Evolutionary conservation across 2,888 invertebrate genomes (phyloP).

Genomic region (Apeira syringaria): DNA sequence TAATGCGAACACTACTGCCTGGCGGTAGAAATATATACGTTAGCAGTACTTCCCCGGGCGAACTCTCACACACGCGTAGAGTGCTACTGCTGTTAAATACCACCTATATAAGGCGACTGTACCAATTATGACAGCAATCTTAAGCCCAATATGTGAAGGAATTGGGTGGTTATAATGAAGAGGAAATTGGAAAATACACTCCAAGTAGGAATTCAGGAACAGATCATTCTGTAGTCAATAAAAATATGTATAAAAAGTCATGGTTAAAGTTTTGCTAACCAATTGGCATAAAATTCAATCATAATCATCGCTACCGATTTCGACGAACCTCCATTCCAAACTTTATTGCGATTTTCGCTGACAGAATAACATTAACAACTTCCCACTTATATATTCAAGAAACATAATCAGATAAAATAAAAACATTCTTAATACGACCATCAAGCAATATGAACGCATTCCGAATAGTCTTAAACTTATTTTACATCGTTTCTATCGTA

Average conservation of each 20-base stretch:
- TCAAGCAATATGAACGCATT: slow-evolving; percentile 28
- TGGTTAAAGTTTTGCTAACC: not conserved
- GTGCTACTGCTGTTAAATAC: no score
- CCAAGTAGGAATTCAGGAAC: no score
- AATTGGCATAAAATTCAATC: slow-evolving; percentile 7
- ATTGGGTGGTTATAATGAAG: no score
- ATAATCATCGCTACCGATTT: slow-evolving; percentile 3
- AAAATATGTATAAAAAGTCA: not conserved
- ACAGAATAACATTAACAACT: slow-evolving; percentile 18
- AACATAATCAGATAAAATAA: slow-evolving; percentile 29
- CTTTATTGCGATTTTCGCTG: slow-evolving; percentile 12
- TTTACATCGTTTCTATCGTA: slow-evolving; percentile 23
- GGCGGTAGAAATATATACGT: no score
- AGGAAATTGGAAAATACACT: no score
- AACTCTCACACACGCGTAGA: no score
- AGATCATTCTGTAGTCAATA: no score
- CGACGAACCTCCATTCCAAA: not conserved
- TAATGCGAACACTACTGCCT: no score
- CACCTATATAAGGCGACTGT: no score
- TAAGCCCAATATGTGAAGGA: no score
- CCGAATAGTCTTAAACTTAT: slow-evolving; percentile 25
- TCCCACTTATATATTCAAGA: slow-evolving; percentile 17
- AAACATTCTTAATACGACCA: slow-evolving; percentile 22
- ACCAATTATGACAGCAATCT: no score
- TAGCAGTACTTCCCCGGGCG: no score